Percentiles rank a stretch among this genome's conserved stretches.
These are phyloP conservation scores for Cathartes aura DNA, from an alignment of 2,113 vertebrate genomes.

Conservation along the genomic window DNA sequence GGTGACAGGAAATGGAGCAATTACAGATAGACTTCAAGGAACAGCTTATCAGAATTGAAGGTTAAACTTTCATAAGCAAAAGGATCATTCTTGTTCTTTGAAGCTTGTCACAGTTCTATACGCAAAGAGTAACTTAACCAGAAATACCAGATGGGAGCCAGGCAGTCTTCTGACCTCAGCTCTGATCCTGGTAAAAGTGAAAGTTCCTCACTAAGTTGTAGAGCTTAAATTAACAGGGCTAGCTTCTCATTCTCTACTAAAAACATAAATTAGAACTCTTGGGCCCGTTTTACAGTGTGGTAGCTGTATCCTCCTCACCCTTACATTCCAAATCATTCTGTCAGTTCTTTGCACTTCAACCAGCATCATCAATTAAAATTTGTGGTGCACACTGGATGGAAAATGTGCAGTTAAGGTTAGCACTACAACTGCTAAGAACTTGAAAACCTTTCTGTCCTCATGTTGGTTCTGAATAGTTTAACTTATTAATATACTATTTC, in stretches of 20 bases:
- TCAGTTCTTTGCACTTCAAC: not conserved
- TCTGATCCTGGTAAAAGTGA: not conserved
- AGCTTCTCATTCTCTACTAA: not conserved
- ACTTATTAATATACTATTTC: not conserved
- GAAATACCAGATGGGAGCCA: not conserved
- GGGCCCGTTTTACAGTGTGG: not conserved
- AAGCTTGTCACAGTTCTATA: not conserved
- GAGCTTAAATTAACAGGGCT: not conserved
- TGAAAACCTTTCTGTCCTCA: not conserved
- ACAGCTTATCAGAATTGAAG: conserved; percentile 11
- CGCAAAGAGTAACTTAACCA: not conserved
- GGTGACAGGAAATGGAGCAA: conserved; percentile 49
- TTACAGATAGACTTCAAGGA: conserved; percentile 53
- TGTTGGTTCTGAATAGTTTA: not conserved
- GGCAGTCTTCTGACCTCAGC: not conserved
- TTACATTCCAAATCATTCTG: not conserved
- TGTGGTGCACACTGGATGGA: not conserved
- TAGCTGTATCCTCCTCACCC: not conserved
- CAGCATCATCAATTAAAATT: not conserved
- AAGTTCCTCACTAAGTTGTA: not conserved
- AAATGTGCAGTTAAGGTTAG: not conserved
- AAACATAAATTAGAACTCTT: not conserved
- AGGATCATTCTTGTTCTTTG: conserved; percentile 12
- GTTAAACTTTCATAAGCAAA: conserved; percentile 14
- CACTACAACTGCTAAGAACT: not conserved